A percentile compares a stretch with the other conserved stretches of the same genome.
phyloP scores from a whole-genome alignment of 2,797 vertebrate genomes.

The Mormyrops attenuatus region DNA sequence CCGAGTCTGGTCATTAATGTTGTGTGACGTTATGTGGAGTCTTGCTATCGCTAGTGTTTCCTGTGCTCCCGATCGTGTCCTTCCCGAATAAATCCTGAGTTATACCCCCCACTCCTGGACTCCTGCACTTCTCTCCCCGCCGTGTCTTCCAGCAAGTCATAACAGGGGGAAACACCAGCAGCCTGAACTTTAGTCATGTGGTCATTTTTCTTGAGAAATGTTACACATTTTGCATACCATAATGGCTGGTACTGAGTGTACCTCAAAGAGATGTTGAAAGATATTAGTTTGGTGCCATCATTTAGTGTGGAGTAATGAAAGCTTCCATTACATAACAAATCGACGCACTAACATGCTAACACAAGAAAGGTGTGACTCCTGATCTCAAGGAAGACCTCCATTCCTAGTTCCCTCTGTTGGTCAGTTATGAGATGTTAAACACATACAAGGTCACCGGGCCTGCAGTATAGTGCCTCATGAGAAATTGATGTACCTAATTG shows the following conservation, averaged over 20 bases:
- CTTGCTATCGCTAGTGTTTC: too few relatives aligned
- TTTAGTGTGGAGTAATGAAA: neutral
- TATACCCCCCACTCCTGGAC: too few relatives aligned
- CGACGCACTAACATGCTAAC: neutral
- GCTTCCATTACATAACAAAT: neutral
- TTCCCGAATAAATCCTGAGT: too few relatives aligned
- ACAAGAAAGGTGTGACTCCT: neutral
- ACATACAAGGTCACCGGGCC: neutral
- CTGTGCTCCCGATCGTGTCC: too few relatives aligned
- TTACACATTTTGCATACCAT: neutral
- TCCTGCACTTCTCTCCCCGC: too few relatives aligned
- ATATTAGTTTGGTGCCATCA: neutral
- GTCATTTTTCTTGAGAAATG: neutral
- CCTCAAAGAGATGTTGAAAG: neutral
- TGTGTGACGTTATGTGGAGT: too few relatives aligned
- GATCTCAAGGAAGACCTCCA: neutral
- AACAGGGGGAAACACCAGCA: neutral
- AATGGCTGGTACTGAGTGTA: neutral
- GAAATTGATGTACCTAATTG: neutral
- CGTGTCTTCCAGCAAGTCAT: too few relatives aligned
- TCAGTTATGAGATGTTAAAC: neutral
- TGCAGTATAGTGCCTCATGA: neutral
- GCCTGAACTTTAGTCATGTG: neutral
- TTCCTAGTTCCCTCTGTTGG: neutral
- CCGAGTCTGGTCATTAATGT: too few relatives aligned